phyloP scores from a whole-genome alignment of 2,113 vertebrate species.

The Catharus minimus region DNA sequence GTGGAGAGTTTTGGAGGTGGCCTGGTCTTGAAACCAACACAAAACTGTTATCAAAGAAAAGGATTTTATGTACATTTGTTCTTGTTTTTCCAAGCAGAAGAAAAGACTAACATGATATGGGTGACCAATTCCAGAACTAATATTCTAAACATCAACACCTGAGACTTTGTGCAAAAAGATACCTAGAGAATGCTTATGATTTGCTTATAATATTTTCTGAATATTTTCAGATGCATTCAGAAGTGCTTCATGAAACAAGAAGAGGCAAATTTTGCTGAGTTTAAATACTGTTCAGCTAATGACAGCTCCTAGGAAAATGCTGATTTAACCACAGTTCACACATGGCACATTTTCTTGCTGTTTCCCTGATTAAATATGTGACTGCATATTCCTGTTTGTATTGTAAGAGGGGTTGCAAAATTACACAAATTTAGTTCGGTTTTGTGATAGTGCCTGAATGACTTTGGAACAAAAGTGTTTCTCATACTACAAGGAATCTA shows the following conservation, averaged over 20 bases:
- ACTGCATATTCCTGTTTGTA: background rate
- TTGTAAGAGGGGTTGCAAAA: background rate
- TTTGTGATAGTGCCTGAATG: background rate
- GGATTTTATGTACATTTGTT: background rate
- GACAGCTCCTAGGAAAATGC: background rate
- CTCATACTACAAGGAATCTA: background rate
- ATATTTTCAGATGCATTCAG: background rate
- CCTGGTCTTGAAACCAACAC: background rate
- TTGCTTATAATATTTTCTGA: background rate
- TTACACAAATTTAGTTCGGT: background rate
- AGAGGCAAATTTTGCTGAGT: background rate
- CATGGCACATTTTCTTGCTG: background rate
- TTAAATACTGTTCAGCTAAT: background rate
- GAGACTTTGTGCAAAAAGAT: background rate
- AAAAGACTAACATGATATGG: background rate
- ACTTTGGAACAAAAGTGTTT: background rate
- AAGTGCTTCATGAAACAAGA: background rate
- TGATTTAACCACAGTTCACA: constrained; percentile 1
- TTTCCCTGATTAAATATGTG: background rate
- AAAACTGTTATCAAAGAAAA: background rate
- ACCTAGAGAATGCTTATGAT: background rate
- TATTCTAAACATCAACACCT: background rate
- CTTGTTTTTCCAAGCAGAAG: background rate
- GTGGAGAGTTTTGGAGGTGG: background rate
- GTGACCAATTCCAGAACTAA: background rate